Conservation (phyloP, 1,140 invertebrate genomes). For the Drosophila rufa region DNA sequence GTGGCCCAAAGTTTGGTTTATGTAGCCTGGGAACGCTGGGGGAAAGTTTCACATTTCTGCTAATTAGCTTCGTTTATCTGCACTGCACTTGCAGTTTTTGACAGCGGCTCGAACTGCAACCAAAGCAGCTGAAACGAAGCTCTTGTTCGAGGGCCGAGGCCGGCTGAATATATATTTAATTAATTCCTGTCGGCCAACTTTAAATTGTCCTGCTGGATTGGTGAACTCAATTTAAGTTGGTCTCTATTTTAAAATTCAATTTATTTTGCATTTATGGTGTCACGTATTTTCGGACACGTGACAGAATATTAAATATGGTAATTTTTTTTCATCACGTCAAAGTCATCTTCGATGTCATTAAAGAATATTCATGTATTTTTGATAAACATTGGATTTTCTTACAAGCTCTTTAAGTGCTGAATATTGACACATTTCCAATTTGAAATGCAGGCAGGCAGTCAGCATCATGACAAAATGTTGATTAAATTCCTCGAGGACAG, state of each 20-base stretch:
- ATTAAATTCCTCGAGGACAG: slow-evolving; percentile 4
- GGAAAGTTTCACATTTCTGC: slow-evolving; percentile 39
- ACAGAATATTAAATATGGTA: slow-evolving; percentile 21
- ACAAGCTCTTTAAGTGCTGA: slow-evolving; percentile 1
- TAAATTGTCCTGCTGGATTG: slow-evolving; percentile 30
- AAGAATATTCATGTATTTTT: slow-evolving; percentile 26
- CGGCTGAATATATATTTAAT: slow-evolving; percentile 20
- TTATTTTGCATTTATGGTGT: slow-evolving; percentile 22
- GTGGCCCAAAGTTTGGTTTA: slow-evolving; percentile 41
- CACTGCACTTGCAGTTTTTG: slow-evolving; percentile 40
- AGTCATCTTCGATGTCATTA: slow-evolving; percentile 22
- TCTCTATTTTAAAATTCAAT: slow-evolving; percentile 35
- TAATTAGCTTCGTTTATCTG: slow-evolving; percentile 63
- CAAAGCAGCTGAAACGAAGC: slow-evolving; percentile 12
- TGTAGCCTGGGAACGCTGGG: not conserved
- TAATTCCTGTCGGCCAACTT: slow-evolving; percentile 25
- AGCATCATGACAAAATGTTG: not conserved
- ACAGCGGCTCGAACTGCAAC: slow-evolving; percentile 11
- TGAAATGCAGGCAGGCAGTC: slow-evolving; percentile 4
- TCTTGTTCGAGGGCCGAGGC: slow-evolving; percentile 7
- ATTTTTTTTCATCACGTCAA: not conserved
- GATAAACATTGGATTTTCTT: not conserved
- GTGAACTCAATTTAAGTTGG: slow-evolving; percentile 24
- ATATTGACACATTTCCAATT: slow-evolving; percentile 34
- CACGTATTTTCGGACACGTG: slow-evolving; percentile 16